Evolutionary conservation across 2,113 vertebrate genomes (phyloP).

Genomic region (Nothobranchius kuhntae): DNA sequence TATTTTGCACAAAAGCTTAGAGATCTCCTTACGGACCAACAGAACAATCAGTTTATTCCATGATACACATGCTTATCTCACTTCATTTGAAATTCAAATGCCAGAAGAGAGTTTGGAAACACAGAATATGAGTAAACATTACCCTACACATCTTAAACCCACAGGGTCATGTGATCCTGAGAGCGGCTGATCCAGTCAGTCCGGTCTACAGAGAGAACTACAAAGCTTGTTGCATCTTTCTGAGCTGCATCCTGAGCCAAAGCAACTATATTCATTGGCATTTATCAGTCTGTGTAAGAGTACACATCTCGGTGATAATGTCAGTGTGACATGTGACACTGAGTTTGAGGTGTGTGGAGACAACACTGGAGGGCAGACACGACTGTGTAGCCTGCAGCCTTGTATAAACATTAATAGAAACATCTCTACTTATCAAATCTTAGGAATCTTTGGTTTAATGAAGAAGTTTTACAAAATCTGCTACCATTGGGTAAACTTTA

Average conservation of each 20-base stretch:
- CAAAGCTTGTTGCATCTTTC: background rate
- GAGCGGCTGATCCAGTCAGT: slow-evolving; percentile 2
- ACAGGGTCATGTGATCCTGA: background rate
- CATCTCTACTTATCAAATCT: background rate
- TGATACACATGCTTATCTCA: background rate
- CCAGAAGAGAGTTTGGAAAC: background rate
- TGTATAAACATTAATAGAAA: slow-evolving; percentile 4
- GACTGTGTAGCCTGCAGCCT: slow-evolving; percentile 36
- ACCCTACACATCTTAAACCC: background rate
- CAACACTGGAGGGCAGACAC: background rate
- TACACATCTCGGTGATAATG: background rate
- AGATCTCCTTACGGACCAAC: background rate
- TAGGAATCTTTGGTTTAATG: too few species aligned
- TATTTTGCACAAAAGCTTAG: too few species aligned
- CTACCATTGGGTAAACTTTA: too few species aligned
- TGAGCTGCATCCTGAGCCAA: background rate
- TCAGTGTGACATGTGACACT: background rate
- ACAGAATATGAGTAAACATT: background rate
- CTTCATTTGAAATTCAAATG: slow-evolving; percentile 32
- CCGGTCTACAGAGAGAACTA: background rate
- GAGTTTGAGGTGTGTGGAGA: background rate
- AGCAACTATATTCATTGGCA: background rate
- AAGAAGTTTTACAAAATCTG: too few species aligned
- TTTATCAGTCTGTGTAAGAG: background rate
- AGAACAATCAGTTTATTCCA: slow-evolving; percentile 4